phyloP scores from a whole-genome alignment of 2,113 vertebrate genomes.

The Excalfactoria chinensis region DNA sequence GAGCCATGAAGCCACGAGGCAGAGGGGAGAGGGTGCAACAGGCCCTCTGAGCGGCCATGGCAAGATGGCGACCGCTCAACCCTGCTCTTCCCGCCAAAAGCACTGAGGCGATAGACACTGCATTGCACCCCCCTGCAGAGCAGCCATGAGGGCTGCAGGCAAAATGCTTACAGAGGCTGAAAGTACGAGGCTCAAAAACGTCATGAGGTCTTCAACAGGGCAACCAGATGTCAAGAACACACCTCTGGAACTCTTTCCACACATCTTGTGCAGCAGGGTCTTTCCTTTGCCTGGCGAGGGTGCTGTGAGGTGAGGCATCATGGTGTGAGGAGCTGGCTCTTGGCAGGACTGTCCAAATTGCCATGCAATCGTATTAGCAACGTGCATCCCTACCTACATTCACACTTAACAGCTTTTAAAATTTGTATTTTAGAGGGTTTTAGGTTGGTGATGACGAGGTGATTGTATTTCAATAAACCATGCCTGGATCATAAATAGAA shows the following conservation, averaged over 20 bases:
- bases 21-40: not conserved
- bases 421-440: not conserved
- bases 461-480: not conserved
- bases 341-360: not conserved
- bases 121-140: no score
- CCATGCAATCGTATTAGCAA: not conserved
- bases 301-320: rapidly evolving
- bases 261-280: rapidly evolving
- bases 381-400: not conserved
- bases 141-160: rapidly evolving
- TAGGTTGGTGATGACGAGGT: not conserved
- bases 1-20: rapidly evolving
- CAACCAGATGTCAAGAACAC: not conserved
- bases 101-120: rapidly evolving
- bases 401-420: not conserved
- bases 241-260: no score
- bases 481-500: not conserved
- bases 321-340: rapidly evolving
- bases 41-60: not conserved
- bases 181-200: rapidly evolving
- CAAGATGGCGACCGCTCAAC: rapidly evolving
- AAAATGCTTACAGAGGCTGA: not conserved
- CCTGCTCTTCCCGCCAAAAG: not conserved
- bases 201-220: not conserved
- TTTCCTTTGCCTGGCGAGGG: not conserved